Base-by-base conservation (phyloP, 2,113 vertebrate species). In the Mormyrus lacerda region DNA sequence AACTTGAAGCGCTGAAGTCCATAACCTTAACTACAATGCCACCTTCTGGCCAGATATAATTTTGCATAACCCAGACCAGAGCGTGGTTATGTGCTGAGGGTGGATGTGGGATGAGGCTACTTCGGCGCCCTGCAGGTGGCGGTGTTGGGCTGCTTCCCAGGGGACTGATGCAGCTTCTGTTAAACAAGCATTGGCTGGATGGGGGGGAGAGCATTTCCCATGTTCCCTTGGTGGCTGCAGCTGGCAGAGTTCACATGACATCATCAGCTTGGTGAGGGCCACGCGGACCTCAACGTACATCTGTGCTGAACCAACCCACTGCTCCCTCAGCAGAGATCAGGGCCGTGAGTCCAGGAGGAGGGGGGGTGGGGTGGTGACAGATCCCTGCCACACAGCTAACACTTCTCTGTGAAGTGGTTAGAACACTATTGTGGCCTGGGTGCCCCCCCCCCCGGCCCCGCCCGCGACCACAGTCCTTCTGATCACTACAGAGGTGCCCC, bases 191-290 rank as follows among this genome's bases (percentile, higher is more conserved):
- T 79, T 21, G 35, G 35, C 35, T 79, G 31, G 88, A 88, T 88
- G 85, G 73, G 50, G 83, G 61, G 83, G 55, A n/a, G 73, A 7
- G 47, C 42, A 73, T 35, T 90, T 31, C n/a, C 89, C 88, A 65
- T 82, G 27, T 73, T 88, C 76, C 53, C 89, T 88, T 85, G 89
- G 89, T 27, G 47, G 79, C 90, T 89, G 91, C 92, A 92, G 92
- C 92, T 92, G 93, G 90, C 87, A 92, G 90, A 89, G 87, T 93
- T 93, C 92, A 91, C 93, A 93, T 92, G 92, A 93, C 91, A 92
- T 93, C 92, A 93, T 89, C 48, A 88, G 88, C 87, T 53, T 91
- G 87, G 55, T 42, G 27, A 91, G 89, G 91, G 90, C 91, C 89
- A 89, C 1, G 88, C 91, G 88, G 90, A 89, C 79, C 55, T 69